Base-by-base conservation (phyloP, 2,797 vertebrate species). In the Alfaro cultratus region DNA sequence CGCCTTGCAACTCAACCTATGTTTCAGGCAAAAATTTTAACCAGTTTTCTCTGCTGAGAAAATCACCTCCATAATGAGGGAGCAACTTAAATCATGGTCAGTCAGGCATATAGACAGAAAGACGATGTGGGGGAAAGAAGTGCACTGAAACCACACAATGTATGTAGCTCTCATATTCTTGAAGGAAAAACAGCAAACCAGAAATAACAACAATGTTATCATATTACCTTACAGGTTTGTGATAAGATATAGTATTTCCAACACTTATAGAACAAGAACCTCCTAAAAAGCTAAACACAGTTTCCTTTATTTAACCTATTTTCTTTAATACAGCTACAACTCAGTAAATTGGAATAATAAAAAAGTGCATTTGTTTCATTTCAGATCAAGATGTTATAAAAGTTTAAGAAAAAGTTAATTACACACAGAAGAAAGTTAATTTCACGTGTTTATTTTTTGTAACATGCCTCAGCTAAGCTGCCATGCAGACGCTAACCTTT, bases 61-160 rank as follows among this genome's bases (percentile, higher is more conserved):
- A 83, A 87, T 75, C 57, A 60, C 29, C 21, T 71, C 60, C 68
- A 53, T 75, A 72, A 85, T 81, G 77, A 83, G 49, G 70, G 51
- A 85, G 78, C 74, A 76, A 82, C 51, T 85, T 84, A 45, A 83
- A 90, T 85, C 62, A 79, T 75, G 70, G 68, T 79, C 70, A 75
- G 51, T 68, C 83, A 77, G 49, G 31, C 64, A 80, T 43, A 68
- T 57, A 80, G 68, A 62, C 51, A 49, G 60, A 72, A 49, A 76
- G 36, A 55, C 41, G 12, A 34, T n/a, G 51, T 15, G 10, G 36
- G 75, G 34, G 1, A 21, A 64, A 57, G 9, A 47, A 55, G 29
- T 26, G 29, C 39, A 55, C 13, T 43, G 31, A 77, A 78, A 67
- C 8, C 82, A 46, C 13, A 10, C 3, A 55, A 62, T 71, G 16